Evolutionary conservation across 1,140 invertebrate species (phyloP), one percentile per base, ranked within the genome.

Genomic region (Antheraea pernyi): DNA sequence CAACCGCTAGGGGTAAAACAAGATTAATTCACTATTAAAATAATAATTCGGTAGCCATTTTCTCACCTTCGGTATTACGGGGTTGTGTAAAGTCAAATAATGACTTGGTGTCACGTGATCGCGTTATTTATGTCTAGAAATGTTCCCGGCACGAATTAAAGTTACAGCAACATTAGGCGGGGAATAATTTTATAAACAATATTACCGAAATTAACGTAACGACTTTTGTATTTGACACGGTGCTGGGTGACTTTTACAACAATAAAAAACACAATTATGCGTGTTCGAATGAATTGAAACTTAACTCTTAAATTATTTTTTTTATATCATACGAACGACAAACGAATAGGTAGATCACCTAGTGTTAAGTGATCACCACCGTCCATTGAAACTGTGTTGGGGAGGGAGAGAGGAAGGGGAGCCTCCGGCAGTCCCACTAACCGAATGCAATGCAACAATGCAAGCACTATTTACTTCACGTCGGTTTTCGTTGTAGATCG

Each of bases 51-150:
- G 59, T 8, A 59, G 58, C 19, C 46, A 66, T 73, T 69, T 69
- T 69, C 67, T 73, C 71, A 69, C 71, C 67, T 66, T 16, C 11
- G 22, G 16, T 63, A 61, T 66, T 63, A 60, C 19, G 60, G 11
- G 19, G 19, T 58, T 59, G 3, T n/a, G 48, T 58, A 22, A 61
- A 37, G 36, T 68, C 59, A 18, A 68, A 58, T 73, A 73, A 73
- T 69, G 71, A 73, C 71, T 58, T n/a, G 36, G 48, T 65, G 71
- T 73, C 71, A 69, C 71, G 71, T 63, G 22, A 73, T 66, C 59
- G 7, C 22, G 39, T 63, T 73, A 68, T 69, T 73, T 73, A 66
- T 46, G 46, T 0, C 30, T 19, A 59, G 36, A 66, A 65, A 65
- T 46, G 53, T 66, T 48, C 67, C 59, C 39, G 60, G 10, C 64